A percentile compares a stretch with the other conserved stretches of the same genome.
phyloP scores from a whole-genome alignment of 2,888 invertebrate genomes.

The Cataglyphis cursor region DNA sequence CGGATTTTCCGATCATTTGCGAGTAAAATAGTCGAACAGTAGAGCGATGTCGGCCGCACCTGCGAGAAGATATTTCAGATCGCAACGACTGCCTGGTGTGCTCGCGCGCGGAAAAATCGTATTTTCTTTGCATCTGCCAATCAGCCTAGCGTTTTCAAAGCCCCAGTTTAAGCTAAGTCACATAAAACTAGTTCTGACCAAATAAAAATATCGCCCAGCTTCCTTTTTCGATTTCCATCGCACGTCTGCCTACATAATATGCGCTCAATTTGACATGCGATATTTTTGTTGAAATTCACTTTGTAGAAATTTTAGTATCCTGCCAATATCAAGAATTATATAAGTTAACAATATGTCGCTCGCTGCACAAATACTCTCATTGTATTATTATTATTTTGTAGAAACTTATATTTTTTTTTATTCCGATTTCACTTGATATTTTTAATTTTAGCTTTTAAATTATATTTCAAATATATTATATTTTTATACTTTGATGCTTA shows the following conservation, averaged over 20 bases:
- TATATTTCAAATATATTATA: background rate
- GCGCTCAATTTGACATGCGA: slow-evolving; percentile 40
- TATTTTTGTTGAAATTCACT: slow-evolving; percentile 44
- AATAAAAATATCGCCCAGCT: slow-evolving; percentile 34
- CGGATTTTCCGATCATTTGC: slow-evolving; percentile 55
- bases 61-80: slow-evolving; percentile 55
- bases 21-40: slow-evolving; percentile 49
- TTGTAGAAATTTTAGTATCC: slow-evolving; percentile 40
- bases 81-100: slow-evolving; percentile 55
- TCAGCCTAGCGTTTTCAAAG: slow-evolving; percentile 63
- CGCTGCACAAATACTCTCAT: background rate
- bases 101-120: slow-evolving; percentile 51
- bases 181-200: slow-evolving; percentile 43
- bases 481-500: background rate
- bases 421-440: background rate
- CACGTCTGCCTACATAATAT: background rate
- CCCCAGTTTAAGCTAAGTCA: slow-evolving; percentile 31
- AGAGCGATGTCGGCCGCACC: slow-evolving; percentile 48
- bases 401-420: background rate
- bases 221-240: slow-evolving; percentile 37
- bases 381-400: slow-evolving; percentile 1
- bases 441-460: background rate
- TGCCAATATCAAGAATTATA: slow-evolving; percentile 28
- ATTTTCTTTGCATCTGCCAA: slow-evolving; percentile 71
- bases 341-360: slow-evolving; percentile 12